Base-by-base conservation (phyloP, 2,113 vertebrate species). In the Tachysurus fulvidraco region DNA sequence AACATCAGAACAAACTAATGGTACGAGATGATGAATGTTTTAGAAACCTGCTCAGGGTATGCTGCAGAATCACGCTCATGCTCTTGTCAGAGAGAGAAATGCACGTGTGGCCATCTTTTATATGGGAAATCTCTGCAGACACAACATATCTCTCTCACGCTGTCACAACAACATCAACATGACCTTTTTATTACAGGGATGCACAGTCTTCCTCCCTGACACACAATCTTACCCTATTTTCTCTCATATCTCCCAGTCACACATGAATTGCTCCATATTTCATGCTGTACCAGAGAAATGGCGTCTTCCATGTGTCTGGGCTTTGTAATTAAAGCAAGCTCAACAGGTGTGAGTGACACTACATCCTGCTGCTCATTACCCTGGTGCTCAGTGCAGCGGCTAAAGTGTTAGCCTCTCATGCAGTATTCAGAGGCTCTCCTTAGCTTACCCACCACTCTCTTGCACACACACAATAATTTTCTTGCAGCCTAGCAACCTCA, bases 21-120 rank as follows among this genome's bases (percentile, higher is more conserved):
- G 91, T 92, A 93, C 90, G 89, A 90, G 91, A 91, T 94, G 92
- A 95, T 94, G 93, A 93, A 93, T 89, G 92, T 93, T 94, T 94
- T 91, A 86, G 84, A 95, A 93, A 94, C 93, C 92, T 92, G 93
- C 93, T 94, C 92, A 93, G 92, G 89, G 89, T 91, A 91, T 91
- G 92, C 92, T 90, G 83, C 91, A 76, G 90, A 71, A 89, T 91
- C 87, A 90, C 90, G 87, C 88, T 85, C 74, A 46, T 55, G 30
- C 57, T 83, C 85, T 67, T 52, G 76, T 52, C 86, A 46, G 79
- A 78, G 23, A 67, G 19, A 73, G 80, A 74, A 74, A 82, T 14
- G 57, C 55, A 59, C 19, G 55, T 87, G 79, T 64, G 11, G 10
- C 64, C 41, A 50, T 74, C 28, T 83, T 88, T 88, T 88, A 36